Percentiles rank a stretch among this genome's conserved stretches.
Conservation (phyloP, 2,113 vertebrate species). For the Lagopus leucura region DNA sequence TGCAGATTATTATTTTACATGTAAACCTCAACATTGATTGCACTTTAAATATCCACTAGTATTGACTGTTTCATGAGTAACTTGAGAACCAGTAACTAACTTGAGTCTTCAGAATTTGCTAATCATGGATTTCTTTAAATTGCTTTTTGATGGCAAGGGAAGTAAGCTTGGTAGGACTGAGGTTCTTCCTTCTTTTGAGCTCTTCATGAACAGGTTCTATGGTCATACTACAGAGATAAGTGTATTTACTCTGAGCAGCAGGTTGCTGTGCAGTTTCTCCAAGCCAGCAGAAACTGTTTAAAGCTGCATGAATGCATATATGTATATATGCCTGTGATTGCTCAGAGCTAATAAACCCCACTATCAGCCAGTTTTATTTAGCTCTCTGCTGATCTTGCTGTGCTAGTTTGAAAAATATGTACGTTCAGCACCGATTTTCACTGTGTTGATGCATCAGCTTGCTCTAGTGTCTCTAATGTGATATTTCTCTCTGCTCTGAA, state of each 20-base stretch:
- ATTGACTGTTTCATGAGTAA: not conserved
- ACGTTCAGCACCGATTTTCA: not conserved
- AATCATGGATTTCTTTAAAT: not conserved
- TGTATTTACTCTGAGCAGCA: not conserved
- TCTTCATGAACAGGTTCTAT: not conserved
- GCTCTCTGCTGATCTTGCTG: not conserved
- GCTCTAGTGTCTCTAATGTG: not conserved
- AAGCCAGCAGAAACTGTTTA: not conserved
- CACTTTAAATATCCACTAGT: not conserved
- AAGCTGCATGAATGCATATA: not conserved
- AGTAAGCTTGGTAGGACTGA: not conserved
- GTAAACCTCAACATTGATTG: not conserved
- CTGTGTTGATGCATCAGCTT: not conserved
- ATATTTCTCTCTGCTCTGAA: not conserved
- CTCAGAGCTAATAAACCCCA: not conserved
- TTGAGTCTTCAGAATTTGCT: not conserved
- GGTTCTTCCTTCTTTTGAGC: not conserved
- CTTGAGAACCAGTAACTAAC: not conserved
- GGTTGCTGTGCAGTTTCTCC: not conserved
- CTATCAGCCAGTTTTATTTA: not conserved
- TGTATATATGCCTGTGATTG: not conserved
- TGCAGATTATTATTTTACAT: not conserved
- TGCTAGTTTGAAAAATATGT: not conserved
- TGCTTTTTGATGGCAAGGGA: not conserved
- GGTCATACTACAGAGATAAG: rapidly evolving